Evolutionary conservation across 2,113 vertebrate species (phyloP).

Genomic region (Mastomys natalensis): DNA sequence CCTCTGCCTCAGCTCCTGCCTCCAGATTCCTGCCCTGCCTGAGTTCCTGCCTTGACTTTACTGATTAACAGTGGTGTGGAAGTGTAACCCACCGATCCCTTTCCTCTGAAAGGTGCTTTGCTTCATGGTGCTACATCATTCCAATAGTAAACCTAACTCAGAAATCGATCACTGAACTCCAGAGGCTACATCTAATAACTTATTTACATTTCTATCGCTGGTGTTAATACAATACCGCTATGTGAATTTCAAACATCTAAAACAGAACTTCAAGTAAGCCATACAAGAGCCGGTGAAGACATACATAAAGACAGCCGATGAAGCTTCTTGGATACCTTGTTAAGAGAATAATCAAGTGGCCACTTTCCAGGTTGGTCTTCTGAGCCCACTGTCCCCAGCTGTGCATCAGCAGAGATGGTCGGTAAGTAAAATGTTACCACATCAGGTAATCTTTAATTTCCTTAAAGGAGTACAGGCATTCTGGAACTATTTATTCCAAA

Average conservation of each 20-base stretch:
- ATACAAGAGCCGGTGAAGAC: not conserved
- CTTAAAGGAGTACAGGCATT: not conserved
- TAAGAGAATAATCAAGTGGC: not conserved
- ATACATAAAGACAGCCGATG: not conserved
- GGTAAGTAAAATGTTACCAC: not conserved
- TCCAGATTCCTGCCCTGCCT: not conserved
- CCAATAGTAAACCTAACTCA: not conserved
- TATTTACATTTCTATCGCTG: not conserved
- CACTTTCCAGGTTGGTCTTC: not conserved
- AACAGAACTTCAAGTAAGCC: not conserved
- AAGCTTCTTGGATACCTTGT: not conserved
- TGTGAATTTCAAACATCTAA: constrained; percentile 5
- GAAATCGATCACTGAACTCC: not conserved
- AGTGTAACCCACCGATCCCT: not conserved
- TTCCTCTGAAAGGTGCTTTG: not conserved
- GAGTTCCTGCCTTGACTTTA: not conserved
- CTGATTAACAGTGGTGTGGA: not conserved
- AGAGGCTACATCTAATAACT: not conserved
- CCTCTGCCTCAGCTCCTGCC: not conserved
- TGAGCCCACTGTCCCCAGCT: not conserved
- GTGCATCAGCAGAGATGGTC: not conserved
- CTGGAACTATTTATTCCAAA: not conserved
- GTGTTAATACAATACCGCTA: not conserved
- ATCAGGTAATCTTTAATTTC: constrained; percentile 21
- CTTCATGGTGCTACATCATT: not conserved